Percentiles rank a stretch among this genome's conserved stretches.
Evolutionary conservation across 2,113 vertebrate genomes (phyloP).

Genomic region (human (Homo sapiens)): DNA sequence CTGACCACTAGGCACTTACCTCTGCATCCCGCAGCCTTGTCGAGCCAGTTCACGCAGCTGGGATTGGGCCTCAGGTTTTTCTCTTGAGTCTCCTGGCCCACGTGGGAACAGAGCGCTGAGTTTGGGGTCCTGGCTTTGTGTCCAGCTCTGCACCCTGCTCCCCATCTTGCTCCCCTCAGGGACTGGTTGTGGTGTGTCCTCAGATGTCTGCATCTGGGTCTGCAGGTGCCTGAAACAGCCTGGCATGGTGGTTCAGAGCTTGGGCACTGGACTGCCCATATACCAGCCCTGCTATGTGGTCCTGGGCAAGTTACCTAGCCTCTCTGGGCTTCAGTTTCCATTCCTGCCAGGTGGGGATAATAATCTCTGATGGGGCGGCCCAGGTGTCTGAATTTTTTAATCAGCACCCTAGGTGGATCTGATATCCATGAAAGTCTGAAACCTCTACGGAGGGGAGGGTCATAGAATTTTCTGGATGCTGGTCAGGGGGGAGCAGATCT

Average conservation of each 20-base stretch:
- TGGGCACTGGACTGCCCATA: neutral
- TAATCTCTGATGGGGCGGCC: neutral
- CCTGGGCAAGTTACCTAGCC: neutral
- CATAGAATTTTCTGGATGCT: neutral
- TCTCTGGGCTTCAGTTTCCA: neutral
- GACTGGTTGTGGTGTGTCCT: neutral
- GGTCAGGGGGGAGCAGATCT: neutral
- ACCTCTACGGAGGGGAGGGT: neutral
- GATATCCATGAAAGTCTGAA: neutral
- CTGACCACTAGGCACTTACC: neutral
- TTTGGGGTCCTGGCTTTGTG: neutral
- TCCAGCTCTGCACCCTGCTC: neutral
- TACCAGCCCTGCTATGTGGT: neutral
- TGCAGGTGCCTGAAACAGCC: neutral
- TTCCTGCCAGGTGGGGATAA: neutral
- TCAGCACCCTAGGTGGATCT: neutral
- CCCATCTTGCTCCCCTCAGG: neutral
- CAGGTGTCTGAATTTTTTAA: neutral
- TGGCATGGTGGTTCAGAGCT: neutral
- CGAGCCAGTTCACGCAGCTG: neutral
- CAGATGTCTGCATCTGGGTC: neutral
- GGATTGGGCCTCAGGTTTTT: neutral
- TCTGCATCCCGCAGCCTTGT: neutral
- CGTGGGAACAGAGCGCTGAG: neutral
- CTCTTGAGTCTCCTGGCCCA: neutral